Conservation (phyloP, 2,888 invertebrate genomes). For the Thymelicus sylvestris region DNA sequence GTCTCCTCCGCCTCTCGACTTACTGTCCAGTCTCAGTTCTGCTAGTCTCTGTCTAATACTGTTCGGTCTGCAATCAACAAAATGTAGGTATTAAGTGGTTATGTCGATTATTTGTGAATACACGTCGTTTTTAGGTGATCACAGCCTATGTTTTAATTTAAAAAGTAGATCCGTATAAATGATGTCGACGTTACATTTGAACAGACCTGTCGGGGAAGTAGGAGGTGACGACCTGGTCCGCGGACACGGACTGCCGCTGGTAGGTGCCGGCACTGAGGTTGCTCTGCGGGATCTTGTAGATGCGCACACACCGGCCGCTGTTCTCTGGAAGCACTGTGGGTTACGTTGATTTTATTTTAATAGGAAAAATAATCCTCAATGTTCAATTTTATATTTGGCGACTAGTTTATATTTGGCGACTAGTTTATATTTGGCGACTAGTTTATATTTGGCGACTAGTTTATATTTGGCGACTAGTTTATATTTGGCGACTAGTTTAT, state of each 20-base stretch:
- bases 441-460: too few relatives aligned
- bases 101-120: too few relatives aligned
- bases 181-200: too few relatives aligned
- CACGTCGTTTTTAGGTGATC: too few relatives aligned
- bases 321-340: slow-evolving; percentile 71
- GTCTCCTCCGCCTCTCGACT: slow-evolving; percentile 73
- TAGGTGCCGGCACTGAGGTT: slow-evolving; percentile 78
- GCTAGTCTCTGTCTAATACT: slow-evolving; percentile 75
- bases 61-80: slow-evolving; percentile 63
- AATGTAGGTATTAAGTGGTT: slow-evolving; percentile 10
- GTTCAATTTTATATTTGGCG: too few relatives aligned
- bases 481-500: too few relatives aligned
- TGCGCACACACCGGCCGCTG: slow-evolving; percentile 76
- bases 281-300: slow-evolving; percentile 78
- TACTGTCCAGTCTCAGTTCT: slow-evolving; percentile 74
- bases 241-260: slow-evolving; percentile 77
- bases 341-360: neutral
- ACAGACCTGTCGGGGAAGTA: slow-evolving; percentile 73
- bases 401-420: too few relatives aligned
- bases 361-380: neutral
- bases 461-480: too few relatives aligned
- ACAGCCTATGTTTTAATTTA: too few relatives aligned
- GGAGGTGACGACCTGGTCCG: slow-evolving; percentile 76
- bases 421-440: too few relatives aligned
- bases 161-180: too few relatives aligned